phyloP scores from a whole-genome alignment of 2,113 vertebrate genomes.

The Prolemur simus region DNA sequence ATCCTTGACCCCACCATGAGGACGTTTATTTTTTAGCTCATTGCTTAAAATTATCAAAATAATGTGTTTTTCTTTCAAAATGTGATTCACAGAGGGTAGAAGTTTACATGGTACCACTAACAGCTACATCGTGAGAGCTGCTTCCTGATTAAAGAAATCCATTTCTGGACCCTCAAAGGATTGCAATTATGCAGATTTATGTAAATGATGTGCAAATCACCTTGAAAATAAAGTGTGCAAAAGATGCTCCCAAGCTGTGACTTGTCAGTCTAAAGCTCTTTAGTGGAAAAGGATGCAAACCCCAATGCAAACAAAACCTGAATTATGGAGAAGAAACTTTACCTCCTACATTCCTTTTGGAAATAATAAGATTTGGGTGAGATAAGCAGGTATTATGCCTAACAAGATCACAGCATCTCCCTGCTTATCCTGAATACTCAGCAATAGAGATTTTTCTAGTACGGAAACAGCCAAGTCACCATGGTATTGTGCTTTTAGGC shows the following conservation, averaged over 20 bases:
- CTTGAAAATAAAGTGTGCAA: conserved; percentile 60
- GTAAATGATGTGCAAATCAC: conserved; percentile 57
- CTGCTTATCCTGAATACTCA: neutral
- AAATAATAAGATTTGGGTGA: conserved; percentile 44
- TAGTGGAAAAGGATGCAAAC: conserved; percentile 39
- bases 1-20: neutral
- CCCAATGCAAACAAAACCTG: neutral
- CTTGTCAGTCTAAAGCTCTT: conserved; percentile 70
- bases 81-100: conserved; percentile 44
- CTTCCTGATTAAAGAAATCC: conserved; percentile 71
- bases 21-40: neutral
- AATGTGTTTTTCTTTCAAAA: conserved; percentile 52
- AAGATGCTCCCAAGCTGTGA: conserved; percentile 62
- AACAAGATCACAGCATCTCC: neutral
- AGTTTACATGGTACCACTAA: conserved; percentile 38
- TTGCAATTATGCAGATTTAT: conserved; percentile 70
- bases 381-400: neutral
- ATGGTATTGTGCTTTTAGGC: rapidly evolving
- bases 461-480: too few species aligned
- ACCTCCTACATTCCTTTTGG: neutral
- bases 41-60: conserved; percentile 54
- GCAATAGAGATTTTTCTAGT: neutral
- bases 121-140: conserved; percentile 52
- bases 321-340: neutral
- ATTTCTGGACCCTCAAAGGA: conserved; percentile 66